Conservation (phyloP, 2,113 vertebrate genomes). For the Hemicordylus capensis region DNA sequence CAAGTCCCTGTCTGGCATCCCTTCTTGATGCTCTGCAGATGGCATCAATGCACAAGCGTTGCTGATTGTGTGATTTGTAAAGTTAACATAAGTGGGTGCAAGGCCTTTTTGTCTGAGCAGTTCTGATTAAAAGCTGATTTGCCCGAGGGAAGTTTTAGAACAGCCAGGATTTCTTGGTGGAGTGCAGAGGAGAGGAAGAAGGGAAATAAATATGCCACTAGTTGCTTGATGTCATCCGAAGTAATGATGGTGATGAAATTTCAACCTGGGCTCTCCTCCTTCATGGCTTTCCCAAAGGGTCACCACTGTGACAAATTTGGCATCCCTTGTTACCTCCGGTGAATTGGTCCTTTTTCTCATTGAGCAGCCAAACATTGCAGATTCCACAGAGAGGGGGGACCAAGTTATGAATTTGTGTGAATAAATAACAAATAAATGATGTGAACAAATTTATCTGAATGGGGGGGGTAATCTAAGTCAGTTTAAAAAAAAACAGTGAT, state of each 20-base stretch:
- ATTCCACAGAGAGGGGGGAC: background rate
- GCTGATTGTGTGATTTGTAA: background rate
- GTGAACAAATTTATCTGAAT: accelerated
- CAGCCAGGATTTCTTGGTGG: background rate
- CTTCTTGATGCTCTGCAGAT: conserved; percentile 46
- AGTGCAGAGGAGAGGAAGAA: background rate
- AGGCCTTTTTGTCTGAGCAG: conserved; percentile 23
- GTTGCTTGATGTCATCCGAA: background rate
- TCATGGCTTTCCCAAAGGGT: background rate
- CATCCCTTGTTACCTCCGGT: background rate
- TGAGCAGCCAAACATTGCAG: background rate
- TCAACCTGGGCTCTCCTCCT: background rate
- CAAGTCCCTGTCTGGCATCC: conserved; percentile 49
- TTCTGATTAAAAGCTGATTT: conserved; percentile 7
- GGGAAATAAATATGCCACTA: background rate
- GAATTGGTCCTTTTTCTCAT: background rate
- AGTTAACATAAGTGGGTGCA: background rate
- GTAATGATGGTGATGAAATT: background rate
- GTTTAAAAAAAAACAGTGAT: background rate
- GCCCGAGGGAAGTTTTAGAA: conserved; percentile 20
- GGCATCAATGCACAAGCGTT: conserved; percentile 27
- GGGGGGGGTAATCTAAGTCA: accelerated
- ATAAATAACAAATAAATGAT: background rate
- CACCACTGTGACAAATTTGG: background rate
- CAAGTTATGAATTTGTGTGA: background rate